Evolutionary conservation across 37 sponge, comb jelly and placozoan species (phyloP), one percentile per base, ranked within the genome.

Genomic region (Cliona cf. orientalis): DNA sequence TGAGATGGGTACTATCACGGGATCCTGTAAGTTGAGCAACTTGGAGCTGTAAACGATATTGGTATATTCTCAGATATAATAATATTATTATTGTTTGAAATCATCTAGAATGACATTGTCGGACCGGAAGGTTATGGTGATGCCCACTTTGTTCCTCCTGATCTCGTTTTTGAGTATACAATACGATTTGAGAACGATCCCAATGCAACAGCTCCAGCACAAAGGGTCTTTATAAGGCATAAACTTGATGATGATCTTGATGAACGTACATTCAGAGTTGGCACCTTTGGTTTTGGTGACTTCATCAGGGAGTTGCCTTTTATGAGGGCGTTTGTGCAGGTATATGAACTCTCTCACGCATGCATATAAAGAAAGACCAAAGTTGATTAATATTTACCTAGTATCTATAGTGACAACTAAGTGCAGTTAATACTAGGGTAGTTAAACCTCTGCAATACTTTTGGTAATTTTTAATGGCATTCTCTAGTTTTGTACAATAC

Each of bases 201-300:
- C 1, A 81, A 81, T 81, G 81, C 81, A 1, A 69, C 81, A 17
- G 71, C 71, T 25, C 81, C 81, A 0, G 81, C 71, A 6, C 81
- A 81, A 60, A 69, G 81, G 41, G 81, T 81, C 14, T 34, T 58
- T 12, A 81, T 81, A 19, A 0, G 12, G 2, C 60, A 81, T 45
- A 26, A 34, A 5, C 71, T 81, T 28, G 81, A 81, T 58, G 60
- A 57, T 40, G 71, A 69, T 57, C 42, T 81, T 26, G 81, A 81
- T 58, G 23, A 57, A 3, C 33, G 81, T 41, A 36, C 81, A 31
- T 81, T 81, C 44, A 31, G 71, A 35, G 39, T 81, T 41, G 71
- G 71, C 28, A 37, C 58, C 19, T 71, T 81, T 81, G 81, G 71
- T 25, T 81, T 81, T 58, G 71, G 81, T n/a, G 71, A 69, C 22